A percentile compares a stretch with the other conserved stretches of the same genome.
Evolutionary conservation across 2,113 vertebrate species (phyloP).

Genomic region (Melierax canorus): DNA sequence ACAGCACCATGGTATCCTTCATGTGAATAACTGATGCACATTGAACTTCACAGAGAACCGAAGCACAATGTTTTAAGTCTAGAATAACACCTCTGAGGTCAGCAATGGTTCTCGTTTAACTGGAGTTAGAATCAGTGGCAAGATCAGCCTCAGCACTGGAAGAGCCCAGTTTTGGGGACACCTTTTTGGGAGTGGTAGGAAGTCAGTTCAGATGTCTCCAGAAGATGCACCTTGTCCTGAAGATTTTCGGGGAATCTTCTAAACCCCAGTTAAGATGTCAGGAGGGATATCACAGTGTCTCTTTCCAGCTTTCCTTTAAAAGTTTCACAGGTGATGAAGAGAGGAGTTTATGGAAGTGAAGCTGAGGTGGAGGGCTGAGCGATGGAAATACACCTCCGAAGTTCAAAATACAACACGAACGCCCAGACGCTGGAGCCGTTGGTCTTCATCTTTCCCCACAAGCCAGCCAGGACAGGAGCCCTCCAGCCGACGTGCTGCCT

Average conservation of each 20-base stretch:
- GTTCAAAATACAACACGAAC: accelerated
- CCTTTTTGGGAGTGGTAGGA: background rate
- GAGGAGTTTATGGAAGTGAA: background rate
- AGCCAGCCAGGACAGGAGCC: background rate
- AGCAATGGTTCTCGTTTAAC: background rate
- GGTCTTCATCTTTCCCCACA: background rate
- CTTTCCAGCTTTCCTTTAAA: background rate
- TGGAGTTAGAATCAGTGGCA: background rate
- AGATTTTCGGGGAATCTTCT: background rate
- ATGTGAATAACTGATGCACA: background rate
- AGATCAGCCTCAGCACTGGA: background rate
- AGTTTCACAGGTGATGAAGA: background rate
- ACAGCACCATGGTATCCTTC: background rate
- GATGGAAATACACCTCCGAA: background rate
- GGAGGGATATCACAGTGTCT: background rate
- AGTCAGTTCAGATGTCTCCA: background rate
- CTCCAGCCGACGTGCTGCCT: accelerated
- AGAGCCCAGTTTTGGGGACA: background rate
- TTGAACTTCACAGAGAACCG: background rate
- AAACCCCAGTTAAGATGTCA: background rate
- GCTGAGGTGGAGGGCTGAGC: background rate
- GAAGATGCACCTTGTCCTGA: background rate
- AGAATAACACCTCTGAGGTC: background rate
- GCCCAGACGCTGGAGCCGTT: accelerated
- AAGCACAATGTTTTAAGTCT: background rate